Evolutionary conservation across 1,140 invertebrate species (phyloP).

Genomic region (Drosophila orena): DNA sequence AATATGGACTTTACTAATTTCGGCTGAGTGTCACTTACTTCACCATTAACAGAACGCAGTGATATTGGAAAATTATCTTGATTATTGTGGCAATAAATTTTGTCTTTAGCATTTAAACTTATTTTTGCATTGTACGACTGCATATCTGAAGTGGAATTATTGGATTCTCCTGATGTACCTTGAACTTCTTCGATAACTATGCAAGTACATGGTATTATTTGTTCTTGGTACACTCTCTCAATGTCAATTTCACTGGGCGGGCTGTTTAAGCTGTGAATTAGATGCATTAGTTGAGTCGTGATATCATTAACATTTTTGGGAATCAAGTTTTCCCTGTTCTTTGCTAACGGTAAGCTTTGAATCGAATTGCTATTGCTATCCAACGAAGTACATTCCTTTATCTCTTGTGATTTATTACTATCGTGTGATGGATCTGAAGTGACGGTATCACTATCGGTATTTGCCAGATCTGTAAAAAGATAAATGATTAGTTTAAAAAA

Average conservation of each 20-base stretch:
- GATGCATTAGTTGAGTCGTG: constrained; percentile 64
- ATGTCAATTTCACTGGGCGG: constrained; percentile 45
- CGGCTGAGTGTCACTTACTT: constrained; percentile 3
- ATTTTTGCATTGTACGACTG: background rate
- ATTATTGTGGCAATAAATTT: background rate
- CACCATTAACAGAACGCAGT: constrained; percentile 5
- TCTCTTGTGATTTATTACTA: constrained; percentile 47
- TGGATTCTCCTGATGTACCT: background rate
- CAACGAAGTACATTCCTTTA: constrained; percentile 46
- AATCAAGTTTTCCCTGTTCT: constrained; percentile 12
- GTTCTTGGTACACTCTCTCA: constrained; percentile 48
- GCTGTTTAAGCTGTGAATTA: constrained; percentile 50
- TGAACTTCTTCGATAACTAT: constrained; percentile 47
- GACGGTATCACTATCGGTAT: constrained; percentile 71
- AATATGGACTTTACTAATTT: constrained; percentile 75
- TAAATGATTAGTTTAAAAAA: background rate
- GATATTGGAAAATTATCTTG: background rate
- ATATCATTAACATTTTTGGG: constrained; percentile 39
- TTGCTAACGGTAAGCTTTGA: constrained; percentile 22
- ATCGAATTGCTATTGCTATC: constrained; percentile 71
- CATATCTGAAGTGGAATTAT: constrained; percentile 1
- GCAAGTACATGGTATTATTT: constrained; percentile 77
- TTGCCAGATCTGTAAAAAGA: constrained; percentile 45
- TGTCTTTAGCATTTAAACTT: constrained; percentile 6
- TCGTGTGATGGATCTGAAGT: constrained; percentile 75